Evolutionary conservation across 2,888 invertebrate species (phyloP), one percentile per base, ranked within the genome.

Genomic region (Athalia circularis): DNA sequence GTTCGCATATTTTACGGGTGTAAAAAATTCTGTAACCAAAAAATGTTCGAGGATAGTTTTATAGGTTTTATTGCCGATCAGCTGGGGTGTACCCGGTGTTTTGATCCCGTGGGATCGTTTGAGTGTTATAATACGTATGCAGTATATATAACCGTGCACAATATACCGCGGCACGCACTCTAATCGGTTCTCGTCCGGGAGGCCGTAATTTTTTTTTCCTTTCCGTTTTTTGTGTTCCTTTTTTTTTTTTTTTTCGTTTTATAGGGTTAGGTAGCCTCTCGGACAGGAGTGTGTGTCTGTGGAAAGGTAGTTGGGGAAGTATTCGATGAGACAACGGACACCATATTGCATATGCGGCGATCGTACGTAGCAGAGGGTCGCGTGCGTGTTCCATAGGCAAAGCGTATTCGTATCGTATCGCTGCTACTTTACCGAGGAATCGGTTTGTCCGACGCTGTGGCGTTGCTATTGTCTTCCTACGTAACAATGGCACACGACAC

Each of bases 341-440:
- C 87, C 88, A 89, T 88, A 87, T 88, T 88, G 88, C 87, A 86
- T 86, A 85, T 83, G 84, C 77, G 79, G 81, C 65, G 77, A 81
- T 29, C 29, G 29, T 29, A 29, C 29, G 29, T 29, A 2, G 29
- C 77, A 80, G 75, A 77, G 78, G 80, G 80, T 85, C 81, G 86
- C 85, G 86, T 85, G 86, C 80, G 81, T 80, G 79, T 74, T 77
- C 81, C 81, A 82, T 84, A 82, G 85, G 83, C 83, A 82, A 82
- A 64, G 59, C 59, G 80, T 83, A 85, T 83, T 83, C 82, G 50
- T 29, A n/a, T 15, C 43, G 75, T 75, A 75, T 75, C 75, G 45
- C 75, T 29, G 29, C 29, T 75, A 43, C 62, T 84, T 83, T 84
- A 84, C 81, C 59, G 75, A 78, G 59, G 64, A 75, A 64, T 52